Evolutionary conservation across 2,888 invertebrate genomes (phyloP), one percentile per base, ranked within the genome.

Genomic region (Lycia hirtaria): DNA sequence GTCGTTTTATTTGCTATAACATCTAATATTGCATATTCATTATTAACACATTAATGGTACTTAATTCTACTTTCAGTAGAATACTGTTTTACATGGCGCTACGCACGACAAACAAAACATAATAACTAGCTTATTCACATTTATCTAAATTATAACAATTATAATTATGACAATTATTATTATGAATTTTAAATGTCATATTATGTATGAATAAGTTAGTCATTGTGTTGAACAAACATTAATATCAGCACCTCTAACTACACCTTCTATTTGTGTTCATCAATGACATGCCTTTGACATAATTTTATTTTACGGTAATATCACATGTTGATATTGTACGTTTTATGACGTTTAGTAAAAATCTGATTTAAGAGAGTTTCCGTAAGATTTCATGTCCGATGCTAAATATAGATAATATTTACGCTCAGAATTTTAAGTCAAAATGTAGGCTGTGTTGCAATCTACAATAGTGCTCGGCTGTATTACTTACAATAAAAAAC

Each of bases 321-420:
- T 86, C 85, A 86, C 86, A 85, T 80, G 67, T 81, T 82, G 81
- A 85, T 85, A 85, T 85, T 81, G 81, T 85, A 83, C 79, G 65
- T 62, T 38, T 15, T 40, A 40, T 14, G n/a, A 38, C 6, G 24
- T 22, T 32, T n/a, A 12, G 7, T 5, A 38, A 9, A 19, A 20
- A 20, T 38, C 3, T 19, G 28, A 28, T 28, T 3, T n/a, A 28
- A 28, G 28, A 9, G 28, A 9, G 3, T 1, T 3, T 5, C 9
- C n/a, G n/a, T n/a, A n/a, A n/a, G n/a, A n/a, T n/a, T n/a, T n/a
- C n/a, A n/a, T n/a, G n/a, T n/a, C n/a, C n/a, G n/a, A n/a, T n/a
- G n/a, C n/a, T n/a, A n/a, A n/a, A n/a, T n/a, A n/a, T n/a, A n/a
- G n/a, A n/a, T n/a, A n/a, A n/a, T n/a, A n/a, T n/a, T n/a, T n/a